Evolutionary conservation across 37 sponge, comb jelly and placozoan species (phyloP).

Genomic region (Theonella swinhoei): DNA sequence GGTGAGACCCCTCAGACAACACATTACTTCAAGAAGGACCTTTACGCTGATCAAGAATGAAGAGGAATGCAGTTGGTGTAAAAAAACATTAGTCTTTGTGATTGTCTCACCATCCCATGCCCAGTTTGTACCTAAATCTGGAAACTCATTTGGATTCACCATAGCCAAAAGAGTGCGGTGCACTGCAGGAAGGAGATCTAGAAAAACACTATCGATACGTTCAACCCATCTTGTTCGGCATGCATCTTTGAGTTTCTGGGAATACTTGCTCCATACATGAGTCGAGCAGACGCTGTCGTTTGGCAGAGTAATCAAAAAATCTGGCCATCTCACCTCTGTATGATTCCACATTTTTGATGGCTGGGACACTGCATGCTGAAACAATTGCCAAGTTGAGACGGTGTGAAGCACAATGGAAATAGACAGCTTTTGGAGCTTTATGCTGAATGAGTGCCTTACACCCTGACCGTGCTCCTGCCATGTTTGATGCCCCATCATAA

Average conservation of each 20-base stretch:
- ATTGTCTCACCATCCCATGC: conserved; percentile 68
- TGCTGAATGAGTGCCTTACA: conserved; percentile 42
- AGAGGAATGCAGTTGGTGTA: conserved; percentile 43
- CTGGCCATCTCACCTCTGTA: conserved; percentile 42
- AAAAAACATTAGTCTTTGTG: conserved; percentile 65
- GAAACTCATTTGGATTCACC: conserved; percentile 31
- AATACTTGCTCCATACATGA: too few species aligned
- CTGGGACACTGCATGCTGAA: conserved; percentile 51
- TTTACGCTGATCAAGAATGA: conserved; percentile 54
- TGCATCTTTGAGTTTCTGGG: conserved; percentile 37
- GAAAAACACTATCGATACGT: conserved; percentile 44
- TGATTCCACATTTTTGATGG: conserved; percentile 50
- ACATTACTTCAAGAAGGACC: too few species aligned
- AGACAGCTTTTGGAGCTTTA: conserved; percentile 40
- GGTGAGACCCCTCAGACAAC: conserved; percentile 45
- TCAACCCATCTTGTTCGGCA: conserved; percentile 62
- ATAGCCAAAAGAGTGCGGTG: conserved; percentile 43
- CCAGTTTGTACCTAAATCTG: conserved; percentile 50
- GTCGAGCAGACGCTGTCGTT: conserved; percentile 52
- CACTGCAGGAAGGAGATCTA: conserved; percentile 58
- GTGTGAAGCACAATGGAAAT: conserved; percentile 68
- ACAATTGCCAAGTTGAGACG: conserved; percentile 50
- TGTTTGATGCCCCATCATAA: conserved; percentile 64
- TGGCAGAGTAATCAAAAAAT: too few species aligned
- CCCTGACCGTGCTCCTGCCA: conserved; percentile 58